Evolutionary conservation across 1,140 invertebrate genomes (phyloP), one percentile per base, ranked within the genome.

Genomic region (Leptestheria dahalacensis): DNA sequence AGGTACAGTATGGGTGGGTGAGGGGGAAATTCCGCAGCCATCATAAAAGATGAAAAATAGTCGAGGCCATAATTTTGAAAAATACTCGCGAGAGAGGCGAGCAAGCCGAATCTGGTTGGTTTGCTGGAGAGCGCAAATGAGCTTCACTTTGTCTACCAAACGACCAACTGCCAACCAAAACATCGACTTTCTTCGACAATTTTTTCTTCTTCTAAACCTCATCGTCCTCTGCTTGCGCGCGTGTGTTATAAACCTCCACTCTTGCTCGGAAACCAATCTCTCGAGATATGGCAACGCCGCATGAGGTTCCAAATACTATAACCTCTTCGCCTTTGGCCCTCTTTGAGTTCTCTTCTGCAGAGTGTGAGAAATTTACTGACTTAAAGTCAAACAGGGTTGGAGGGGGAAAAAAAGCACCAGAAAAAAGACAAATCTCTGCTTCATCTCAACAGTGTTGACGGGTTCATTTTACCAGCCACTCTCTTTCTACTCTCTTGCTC

Each of bases 91-190:
- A n/a, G 33, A 41, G 33, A 9, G 33, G 33, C 33, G 6, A 15
- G n/a, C n/a, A n/a, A n/a, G 6, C 15, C 6, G 33, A 41, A 41
- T 41, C 33, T 41, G 33, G 33, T 41, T 41, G 33, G 33, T 41
- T 41, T 41, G 33, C 24, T 54, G 29, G 12, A 54, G 1, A 9
- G 53, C 53, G 21, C 53, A 55, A 55, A 55, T 55, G 53, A 55
- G 25, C 20, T 41, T 55, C 53, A 55, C 53, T 55, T 55, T 55
- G 53, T 55, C 53, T 55, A 24, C 12, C 33, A 55, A 55, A 55
- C 53, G 53, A 55, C 53, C 33, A 41, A 55, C 33, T 55, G 53
- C 53, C 53, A 55, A 55, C 26, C 26, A 26, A 4, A n/a, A 50
- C 33, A 41, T 41, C 33, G 6, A 41, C 33, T 41, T 15, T 41